Evolutionary conservation across 2,888 invertebrate genomes (phyloP).

Genomic region (Calliopum simillimum): DNA sequence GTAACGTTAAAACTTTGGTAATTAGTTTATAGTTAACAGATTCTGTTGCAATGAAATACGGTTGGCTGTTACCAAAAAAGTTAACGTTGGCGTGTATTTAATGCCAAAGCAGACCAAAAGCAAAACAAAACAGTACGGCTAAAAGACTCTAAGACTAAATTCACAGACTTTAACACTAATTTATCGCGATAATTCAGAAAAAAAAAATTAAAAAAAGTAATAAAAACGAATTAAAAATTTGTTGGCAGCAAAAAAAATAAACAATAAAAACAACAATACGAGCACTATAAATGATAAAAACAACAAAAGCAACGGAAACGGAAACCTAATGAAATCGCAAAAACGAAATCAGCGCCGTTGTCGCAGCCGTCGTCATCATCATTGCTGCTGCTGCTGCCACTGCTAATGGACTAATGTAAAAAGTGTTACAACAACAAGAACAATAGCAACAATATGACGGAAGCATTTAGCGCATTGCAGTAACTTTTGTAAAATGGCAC

Average conservation of each 20-base stretch:
- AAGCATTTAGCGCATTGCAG: conserved; percentile 64
- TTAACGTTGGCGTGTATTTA: conserved; percentile 25
- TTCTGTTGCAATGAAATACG: conserved; percentile 2
- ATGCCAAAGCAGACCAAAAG: too few species aligned
- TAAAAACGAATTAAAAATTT: conserved; percentile 22
- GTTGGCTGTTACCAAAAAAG: not conserved
- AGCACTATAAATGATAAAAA: not conserved
- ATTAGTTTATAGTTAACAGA: conserved; percentile 22
- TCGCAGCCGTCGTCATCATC: not conserved
- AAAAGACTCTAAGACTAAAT: not conserved
- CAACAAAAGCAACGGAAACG: conserved; percentile 31
- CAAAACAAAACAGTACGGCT: conserved; percentile 34
- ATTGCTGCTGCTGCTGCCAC: conserved; percentile 31
- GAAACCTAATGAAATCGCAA: conserved; percentile 49
- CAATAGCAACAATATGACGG: conserved; percentile 40
- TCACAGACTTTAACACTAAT: not conserved
- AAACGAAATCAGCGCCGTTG: conserved; percentile 28
- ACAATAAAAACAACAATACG: conserved; percentile 41
- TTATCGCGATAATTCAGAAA: conserved; percentile 45
- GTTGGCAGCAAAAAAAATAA: conserved; percentile 18
- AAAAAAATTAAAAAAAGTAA: conserved; percentile 46
- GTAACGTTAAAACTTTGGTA: conserved; percentile 14
- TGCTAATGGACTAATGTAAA: conserved; percentile 14
- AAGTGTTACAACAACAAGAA: conserved; percentile 1
- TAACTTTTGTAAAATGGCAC: conserved; percentile 41